A percentile compares a stretch with the other conserved stretches of the same genome.
Conservation (phyloP, 1,140 invertebrate genomes). For the Drosophila nasuta region DNA sequence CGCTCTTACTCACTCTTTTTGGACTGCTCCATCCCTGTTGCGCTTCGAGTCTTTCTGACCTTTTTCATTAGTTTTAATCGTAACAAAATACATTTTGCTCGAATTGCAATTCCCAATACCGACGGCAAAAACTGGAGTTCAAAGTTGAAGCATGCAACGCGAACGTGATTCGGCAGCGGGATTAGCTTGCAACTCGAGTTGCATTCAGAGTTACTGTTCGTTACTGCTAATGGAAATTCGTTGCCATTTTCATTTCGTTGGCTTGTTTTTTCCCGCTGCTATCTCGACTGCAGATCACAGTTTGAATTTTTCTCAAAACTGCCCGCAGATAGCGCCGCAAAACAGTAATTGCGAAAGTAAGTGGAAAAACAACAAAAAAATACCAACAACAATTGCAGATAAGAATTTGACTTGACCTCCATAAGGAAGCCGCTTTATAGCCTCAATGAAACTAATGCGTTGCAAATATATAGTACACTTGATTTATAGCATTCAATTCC, state of each 20-base stretch:
- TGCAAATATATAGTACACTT: conserved; percentile 62
- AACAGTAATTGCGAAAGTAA: conserved; percentile 21
- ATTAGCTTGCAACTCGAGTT: neutral
- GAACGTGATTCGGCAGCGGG: neutral
- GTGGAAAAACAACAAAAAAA: neutral
- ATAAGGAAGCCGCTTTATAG: conserved; percentile 27
- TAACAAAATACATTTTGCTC: conserved; percentile 44
- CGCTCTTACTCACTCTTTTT: neutral
- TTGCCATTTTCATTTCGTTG: neutral
- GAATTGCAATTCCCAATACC: neutral
- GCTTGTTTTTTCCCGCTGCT: neutral
- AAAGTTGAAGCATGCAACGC: conserved; percentile 62
- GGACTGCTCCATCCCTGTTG: conserved; percentile 17
- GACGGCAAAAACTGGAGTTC: conserved; percentile 38
- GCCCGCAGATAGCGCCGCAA: conserved; percentile 35
- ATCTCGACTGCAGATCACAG: conserved; percentile 19
- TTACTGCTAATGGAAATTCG: conserved; percentile 6
- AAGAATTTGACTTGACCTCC: conserved; percentile 2
- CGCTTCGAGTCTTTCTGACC: conserved; percentile 33
- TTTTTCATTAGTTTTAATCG: conserved; percentile 78
- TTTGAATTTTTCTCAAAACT: conserved; percentile 23
- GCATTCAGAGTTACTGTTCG: neutral
- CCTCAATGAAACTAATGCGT: conserved; percentile 55
- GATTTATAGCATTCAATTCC: conserved; percentile 56
- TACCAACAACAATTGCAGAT: neutral